Base-by-base conservation (phyloP, 64 coral and sea anemone genomes). In the Hydrozoanthus tunicans region DNA sequence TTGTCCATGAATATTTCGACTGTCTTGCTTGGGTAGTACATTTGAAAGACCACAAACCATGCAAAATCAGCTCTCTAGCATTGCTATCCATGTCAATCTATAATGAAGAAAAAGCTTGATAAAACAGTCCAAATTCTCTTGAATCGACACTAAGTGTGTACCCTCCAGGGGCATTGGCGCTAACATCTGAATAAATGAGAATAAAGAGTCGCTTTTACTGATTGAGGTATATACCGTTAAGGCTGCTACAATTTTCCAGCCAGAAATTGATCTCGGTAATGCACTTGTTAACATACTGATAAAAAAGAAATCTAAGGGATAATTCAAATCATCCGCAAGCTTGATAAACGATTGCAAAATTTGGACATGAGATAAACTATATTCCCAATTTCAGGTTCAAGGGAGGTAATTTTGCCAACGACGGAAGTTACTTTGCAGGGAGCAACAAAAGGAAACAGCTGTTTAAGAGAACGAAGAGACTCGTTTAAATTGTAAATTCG, bases 1-100 rank as follows among this genome's bases (percentile, higher is more conserved):
- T 86, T 92, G 17, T 86, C 91, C 52, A 81, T 92, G 73, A 70
- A 86, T 3, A 86, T 43, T 82, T 92, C 86, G 52, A 92, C 72
- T 15, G 70, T 73, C 27, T 92, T 92, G 51, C 69, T 81, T 9
- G 61, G 43, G 86, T 64, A 62, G 17, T 32, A 4, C 55, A 59
- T 86, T 66, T 86, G 65, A 92, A 92, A 3, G 81, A 86, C 80
- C 64, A 86, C 14, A 86, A 73, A n/a, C 57, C 20, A 66, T 92
- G 86, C 26, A 86, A 64, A 73, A 92, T 92, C 5, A 86, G 83
- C 64, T 86, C 81, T 71, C 13, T 71, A 71, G 68, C 68, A 25
- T 24, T 71, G 27, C 68, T 71, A 63, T 92, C 90, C 32, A 53
- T 20, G 10, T 70, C 64, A n/a, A 43, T 59, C 59, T 73, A 9